Percentiles rank a stretch among this genome's conserved stretches.
phyloP scores from a whole-genome alignment of 64 coral and sea anemone species.

The Montipora efflorescens region DNA sequence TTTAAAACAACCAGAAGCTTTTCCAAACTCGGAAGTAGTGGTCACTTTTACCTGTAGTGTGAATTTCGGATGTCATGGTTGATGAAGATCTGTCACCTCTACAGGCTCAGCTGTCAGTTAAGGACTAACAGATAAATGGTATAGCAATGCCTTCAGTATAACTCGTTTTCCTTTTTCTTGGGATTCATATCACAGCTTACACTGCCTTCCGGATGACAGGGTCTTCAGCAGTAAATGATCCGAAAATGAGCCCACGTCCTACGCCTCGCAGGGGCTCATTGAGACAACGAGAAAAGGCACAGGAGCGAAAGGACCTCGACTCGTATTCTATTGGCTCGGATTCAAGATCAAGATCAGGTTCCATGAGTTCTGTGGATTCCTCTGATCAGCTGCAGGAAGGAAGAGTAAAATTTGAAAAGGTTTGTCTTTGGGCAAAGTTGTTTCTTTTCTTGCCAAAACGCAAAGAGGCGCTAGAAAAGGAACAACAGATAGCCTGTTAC shows the following conservation, averaged over 20 bases:
- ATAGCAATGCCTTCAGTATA: too few species aligned
- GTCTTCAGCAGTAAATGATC: conserved; percentile 66
- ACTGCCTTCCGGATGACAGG: conserved; percentile 90
- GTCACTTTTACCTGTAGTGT: too few species aligned
- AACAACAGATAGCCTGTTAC: too few species aligned
- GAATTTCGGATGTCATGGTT: too few species aligned
- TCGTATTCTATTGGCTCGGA: conserved; percentile 64
- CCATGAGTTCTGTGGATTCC: conserved; percentile 93
- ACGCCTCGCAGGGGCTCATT: conserved; percentile 61
- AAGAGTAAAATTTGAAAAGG: conserved; percentile 94
- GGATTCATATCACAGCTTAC: conserved; percentile 21
- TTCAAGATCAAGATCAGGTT: conserved; percentile 84
- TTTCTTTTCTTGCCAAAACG: too few species aligned
- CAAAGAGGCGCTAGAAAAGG: too few species aligned
- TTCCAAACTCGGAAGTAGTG: too few species aligned
- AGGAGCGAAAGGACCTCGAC: conserved; percentile 66
- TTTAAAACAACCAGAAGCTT: too few species aligned
- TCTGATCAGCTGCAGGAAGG: conserved; percentile 73
- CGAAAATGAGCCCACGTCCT: conserved; percentile 85
- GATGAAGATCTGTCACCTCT: too few species aligned
- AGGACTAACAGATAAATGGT: too few species aligned
- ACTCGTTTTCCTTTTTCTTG: too few species aligned
- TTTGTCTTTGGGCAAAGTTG: background rate
- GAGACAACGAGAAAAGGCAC: background rate
- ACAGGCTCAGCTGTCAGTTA: too few species aligned